Percentiles rank a stretch among this genome's conserved stretches.
Conservation (phyloP, 2,113 vertebrate genomes). For the Saccopteryx bilineata region DNA sequence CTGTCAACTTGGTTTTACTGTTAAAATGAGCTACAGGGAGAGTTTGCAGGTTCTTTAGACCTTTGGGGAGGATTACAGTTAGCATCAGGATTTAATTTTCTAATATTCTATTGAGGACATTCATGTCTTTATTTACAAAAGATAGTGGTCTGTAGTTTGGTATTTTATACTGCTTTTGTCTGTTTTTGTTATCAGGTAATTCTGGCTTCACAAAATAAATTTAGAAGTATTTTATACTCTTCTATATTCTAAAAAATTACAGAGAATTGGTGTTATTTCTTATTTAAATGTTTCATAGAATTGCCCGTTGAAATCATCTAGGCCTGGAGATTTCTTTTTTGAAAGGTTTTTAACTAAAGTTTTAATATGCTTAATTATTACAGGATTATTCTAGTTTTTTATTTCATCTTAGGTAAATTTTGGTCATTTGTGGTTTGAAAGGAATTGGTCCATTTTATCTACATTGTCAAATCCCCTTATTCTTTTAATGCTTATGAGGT, state of each 20-base stretch:
- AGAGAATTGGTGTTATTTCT: neutral
- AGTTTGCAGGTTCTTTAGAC: neutral
- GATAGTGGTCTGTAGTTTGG: neutral
- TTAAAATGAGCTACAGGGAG: neutral
- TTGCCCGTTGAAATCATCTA: neutral
- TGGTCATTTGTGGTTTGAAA: neutral
- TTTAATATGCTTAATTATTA: neutral
- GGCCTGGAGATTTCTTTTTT: neutral
- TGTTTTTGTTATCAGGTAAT: neutral
- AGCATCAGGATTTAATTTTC: neutral
- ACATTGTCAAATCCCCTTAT: neutral
- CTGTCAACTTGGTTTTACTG: neutral
- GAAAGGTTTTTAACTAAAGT: neutral
- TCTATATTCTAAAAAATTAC: neutral
- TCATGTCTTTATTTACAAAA: neutral
- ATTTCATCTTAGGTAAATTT: slow-evolving; percentile 14
- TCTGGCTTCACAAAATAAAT: slow-evolving; percentile 19
- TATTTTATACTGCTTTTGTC: neutral
- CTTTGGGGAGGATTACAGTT: neutral
- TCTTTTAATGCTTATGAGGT: too few relatives aligned
- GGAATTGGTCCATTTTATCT: neutral
- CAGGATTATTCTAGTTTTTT: neutral
- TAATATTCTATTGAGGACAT: slow-evolving; percentile 13
- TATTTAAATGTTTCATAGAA: neutral
- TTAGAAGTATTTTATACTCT: neutral